Percentiles rank a stretch among this genome's conserved stretches.
Evolutionary conservation across 2,888 invertebrate species (phyloP).

Genomic region (Chesias legatella): DNA sequence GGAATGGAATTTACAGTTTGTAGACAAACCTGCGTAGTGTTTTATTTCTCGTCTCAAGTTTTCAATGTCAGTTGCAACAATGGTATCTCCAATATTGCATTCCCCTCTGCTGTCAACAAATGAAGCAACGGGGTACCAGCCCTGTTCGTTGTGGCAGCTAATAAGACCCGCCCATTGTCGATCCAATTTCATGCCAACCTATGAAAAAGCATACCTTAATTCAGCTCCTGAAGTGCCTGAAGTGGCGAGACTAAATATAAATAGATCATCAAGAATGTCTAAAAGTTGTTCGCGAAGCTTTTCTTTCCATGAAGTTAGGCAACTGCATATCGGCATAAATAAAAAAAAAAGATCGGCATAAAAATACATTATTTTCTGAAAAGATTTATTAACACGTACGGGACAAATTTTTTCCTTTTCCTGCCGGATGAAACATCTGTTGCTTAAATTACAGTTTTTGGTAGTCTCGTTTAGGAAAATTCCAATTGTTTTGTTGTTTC

Average conservation of each 20-base stretch:
- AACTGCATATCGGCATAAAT: too few relatives aligned
- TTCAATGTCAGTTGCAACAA: constrained; percentile 76
- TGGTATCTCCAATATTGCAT: constrained; percentile 71
- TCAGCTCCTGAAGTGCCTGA: too few relatives aligned
- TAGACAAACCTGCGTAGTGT: constrained; percentile 54
- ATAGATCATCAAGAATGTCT: too few relatives aligned
- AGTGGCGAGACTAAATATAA: too few relatives aligned
- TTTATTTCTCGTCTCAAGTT: constrained; percentile 75
- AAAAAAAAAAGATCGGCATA: too few relatives aligned
- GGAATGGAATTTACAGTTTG: too few relatives aligned
- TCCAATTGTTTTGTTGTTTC: constrained; percentile 71
- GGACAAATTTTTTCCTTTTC: constrained; percentile 52
- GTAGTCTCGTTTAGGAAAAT: constrained; percentile 68
- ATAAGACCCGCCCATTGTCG: constrained; percentile 84
- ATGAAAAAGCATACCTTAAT: too few relatives aligned
- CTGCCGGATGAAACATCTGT: constrained; percentile 77
- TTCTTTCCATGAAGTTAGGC: too few relatives aligned
- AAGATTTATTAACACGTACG: constrained; percentile 47
- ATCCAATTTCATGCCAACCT: constrained; percentile 36
- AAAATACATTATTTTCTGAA: too few relatives aligned
- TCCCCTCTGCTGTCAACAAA: constrained; percentile 81
- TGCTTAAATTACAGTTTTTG: constrained; percentile 73
- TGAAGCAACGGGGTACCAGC: constrained; percentile 87
- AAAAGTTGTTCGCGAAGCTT: too few relatives aligned
- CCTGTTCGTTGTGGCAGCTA: constrained; percentile 82